A percentile compares a stretch with the other conserved stretches of the same genome.
phyloP scores from a whole-genome alignment of 2,888 invertebrate genomes.

The Morpho achilles region DNA sequence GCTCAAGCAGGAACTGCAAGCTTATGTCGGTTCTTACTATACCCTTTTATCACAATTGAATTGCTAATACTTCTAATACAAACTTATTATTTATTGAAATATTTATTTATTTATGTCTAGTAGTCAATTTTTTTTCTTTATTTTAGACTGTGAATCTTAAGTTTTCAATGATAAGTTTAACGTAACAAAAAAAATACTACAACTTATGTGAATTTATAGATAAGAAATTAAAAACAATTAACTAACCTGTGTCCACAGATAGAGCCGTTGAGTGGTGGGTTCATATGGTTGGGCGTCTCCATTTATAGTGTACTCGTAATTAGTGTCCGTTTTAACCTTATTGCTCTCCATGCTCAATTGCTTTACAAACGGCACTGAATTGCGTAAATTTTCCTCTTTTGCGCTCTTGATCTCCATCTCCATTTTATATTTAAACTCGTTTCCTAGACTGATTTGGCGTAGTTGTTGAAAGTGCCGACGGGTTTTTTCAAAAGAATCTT shows the following conservation, averaged over 20 bases:
- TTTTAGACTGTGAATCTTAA: too few species aligned
- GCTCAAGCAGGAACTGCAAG: too few species aligned
- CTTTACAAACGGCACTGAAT: conserved; percentile 80
- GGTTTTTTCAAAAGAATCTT: conserved; percentile 76
- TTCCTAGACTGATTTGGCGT: conserved; percentile 81
- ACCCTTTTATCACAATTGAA: too few species aligned
- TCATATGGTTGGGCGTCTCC: conserved; percentile 65
- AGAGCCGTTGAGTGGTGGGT: conserved; percentile 77
- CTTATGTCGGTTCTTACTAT: too few species aligned
- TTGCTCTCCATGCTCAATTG: conserved; percentile 79
- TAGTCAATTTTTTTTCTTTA: too few species aligned
- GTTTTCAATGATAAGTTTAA: too few species aligned
- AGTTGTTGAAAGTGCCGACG: conserved; percentile 81
- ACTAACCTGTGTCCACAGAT: conserved; percentile 67
- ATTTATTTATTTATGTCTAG: too few species aligned
- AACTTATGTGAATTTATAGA: too few species aligned
- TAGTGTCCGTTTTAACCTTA: conserved; percentile 74
- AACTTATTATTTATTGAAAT: too few species aligned
- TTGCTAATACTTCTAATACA: too few species aligned
- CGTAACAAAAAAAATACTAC: too few species aligned
- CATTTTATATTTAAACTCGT: conserved; percentile 80
- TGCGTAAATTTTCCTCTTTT: conserved; percentile 80
- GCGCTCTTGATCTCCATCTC: conserved; percentile 83
- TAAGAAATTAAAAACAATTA: too few species aligned
- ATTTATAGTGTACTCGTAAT: conserved; percentile 52